A percentile compares a stretch with the other conserved stretches of the same genome.
These are phyloP conservation scores for Prietella phreatophila DNA, from an alignment of 2,113 vertebrate genomes.

Conservation along the genomic window DNA sequence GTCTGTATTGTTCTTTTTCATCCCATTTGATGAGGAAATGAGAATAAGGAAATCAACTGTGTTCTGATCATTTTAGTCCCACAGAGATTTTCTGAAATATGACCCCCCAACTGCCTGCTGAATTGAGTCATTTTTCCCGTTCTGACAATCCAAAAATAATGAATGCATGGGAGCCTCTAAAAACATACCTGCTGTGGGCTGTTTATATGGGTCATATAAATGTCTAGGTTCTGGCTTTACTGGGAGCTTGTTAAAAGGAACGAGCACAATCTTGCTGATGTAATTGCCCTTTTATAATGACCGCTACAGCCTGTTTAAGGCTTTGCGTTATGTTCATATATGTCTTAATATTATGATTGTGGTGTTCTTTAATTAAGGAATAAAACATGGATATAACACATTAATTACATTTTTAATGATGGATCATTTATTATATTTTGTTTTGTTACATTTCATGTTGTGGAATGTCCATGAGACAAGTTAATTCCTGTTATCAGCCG, in stretches of 20 bases:
- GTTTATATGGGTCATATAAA: background rate
- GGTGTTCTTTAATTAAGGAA: background rate
- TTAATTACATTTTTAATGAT: background rate
- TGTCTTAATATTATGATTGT: background rate
- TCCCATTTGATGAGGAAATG: background rate
- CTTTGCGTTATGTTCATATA: background rate
- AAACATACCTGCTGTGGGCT: background rate
- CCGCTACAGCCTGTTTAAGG: background rate
- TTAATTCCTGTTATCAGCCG: background rate
- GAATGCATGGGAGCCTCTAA: background rate
- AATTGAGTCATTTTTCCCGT: background rate
- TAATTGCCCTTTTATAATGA: background rate
- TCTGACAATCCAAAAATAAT: background rate
- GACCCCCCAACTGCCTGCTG: background rate
- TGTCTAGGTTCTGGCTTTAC: background rate
- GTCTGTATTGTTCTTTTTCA: background rate
- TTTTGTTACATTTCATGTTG: background rate
- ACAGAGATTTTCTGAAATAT: background rate
- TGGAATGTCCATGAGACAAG: background rate
- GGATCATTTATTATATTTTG: background rate
- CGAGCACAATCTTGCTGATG: background rate
- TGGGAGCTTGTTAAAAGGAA: background rate
- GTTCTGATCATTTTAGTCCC: background rate
- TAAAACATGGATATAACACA: background rate
- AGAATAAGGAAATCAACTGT: background rate